Percentiles rank a stretch among this genome's conserved stretches.
These are phyloP conservation scores for Eleutherodactylus coqui DNA, from an alignment of 2,797 vertebrate species.

Conservation along the genomic window DNA sequence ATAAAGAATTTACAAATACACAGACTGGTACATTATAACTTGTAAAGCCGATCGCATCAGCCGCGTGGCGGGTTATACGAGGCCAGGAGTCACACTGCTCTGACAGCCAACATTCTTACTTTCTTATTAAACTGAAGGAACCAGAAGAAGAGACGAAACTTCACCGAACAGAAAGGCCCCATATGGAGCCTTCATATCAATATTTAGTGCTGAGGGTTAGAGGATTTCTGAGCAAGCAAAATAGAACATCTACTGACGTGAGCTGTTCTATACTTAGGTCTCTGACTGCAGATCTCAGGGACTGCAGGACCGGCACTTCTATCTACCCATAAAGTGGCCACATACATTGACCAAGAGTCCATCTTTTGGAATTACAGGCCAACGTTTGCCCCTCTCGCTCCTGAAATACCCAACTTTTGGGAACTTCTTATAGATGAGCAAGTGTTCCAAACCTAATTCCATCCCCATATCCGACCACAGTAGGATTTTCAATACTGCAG, in stretches of 20 bases:
- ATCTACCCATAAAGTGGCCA: not conserved
- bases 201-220: no score
- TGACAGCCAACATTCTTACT: not conserved
- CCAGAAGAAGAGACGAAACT: not conserved
- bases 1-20: constrained; percentile 56
- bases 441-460: not conserved
- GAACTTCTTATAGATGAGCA: not conserved
- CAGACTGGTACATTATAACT: constrained; percentile 38
- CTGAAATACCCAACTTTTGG: not conserved
- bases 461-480: not conserved
- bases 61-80: not conserved
- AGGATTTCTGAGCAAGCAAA: no score
- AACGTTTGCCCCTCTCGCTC: not conserved
- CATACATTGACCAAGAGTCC: not conserved
- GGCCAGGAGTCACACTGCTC: not conserved
- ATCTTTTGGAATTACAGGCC: not conserved
- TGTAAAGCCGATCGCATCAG: constrained; percentile 11
- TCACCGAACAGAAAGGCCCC: not conserved
- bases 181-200: not conserved
- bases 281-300: not conserved
- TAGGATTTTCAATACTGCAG: not conserved
- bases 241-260: not conserved
- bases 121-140: constrained; percentile 27
- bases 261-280: not conserved
- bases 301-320: not conserved